phyloP scores from a whole-genome alignment of 2,113 vertebrate species.

The Papio anubis region DNA sequence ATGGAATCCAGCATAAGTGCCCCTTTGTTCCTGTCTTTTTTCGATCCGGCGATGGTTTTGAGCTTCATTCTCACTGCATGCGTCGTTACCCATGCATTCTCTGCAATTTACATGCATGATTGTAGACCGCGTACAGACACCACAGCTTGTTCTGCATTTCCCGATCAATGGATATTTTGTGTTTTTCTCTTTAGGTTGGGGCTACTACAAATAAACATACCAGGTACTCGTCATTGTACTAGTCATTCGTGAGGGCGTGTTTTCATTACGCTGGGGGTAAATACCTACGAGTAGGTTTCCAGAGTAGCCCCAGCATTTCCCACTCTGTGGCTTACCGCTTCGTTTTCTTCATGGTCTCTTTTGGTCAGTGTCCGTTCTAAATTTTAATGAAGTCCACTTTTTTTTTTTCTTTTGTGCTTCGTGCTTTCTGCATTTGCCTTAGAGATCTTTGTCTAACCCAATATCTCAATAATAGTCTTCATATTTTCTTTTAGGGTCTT shows the following conservation, averaged over 20 bases:
- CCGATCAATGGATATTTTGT: neutral
- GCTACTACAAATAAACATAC: too few relatives aligned
- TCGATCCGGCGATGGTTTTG: neutral
- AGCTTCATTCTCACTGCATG: fast-evolving
- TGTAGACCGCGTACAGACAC: fast-evolving
- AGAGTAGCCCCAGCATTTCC: neutral
- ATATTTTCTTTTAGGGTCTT: neutral
- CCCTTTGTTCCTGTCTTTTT: neutral
- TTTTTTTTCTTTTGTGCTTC: neutral
- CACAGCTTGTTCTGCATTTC: neutral
- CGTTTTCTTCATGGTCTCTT: neutral
- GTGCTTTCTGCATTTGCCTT: neutral
- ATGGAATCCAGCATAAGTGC: fast-evolving
- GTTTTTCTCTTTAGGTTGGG: neutral
- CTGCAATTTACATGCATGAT: neutral
- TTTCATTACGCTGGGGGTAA: neutral
- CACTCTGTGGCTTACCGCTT: neutral
- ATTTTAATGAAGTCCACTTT: neutral
- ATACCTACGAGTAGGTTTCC: neutral
- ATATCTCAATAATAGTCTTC: fast-evolving
- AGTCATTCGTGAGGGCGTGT: fast-evolving
- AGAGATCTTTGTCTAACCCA: neutral
- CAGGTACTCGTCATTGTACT: fast-evolving
- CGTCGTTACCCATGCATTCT: too few relatives aligned
- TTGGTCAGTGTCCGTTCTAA: neutral